Base-by-base conservation (phyloP, 2,888 invertebrate species). In the Lasioglossum oenotherae region DNA sequence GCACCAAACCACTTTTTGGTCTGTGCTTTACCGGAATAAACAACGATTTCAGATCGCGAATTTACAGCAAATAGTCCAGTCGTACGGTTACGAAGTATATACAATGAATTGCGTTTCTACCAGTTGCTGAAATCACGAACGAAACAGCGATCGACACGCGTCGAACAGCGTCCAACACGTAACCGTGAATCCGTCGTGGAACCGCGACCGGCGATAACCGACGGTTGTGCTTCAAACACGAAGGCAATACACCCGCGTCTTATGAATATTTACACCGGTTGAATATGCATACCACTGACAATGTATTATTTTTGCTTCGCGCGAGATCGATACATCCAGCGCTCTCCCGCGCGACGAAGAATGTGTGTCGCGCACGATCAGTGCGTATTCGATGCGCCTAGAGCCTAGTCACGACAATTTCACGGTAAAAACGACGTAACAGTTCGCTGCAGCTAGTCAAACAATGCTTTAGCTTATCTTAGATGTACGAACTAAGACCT, bases 241-340 rank as follows among this genome's bases (percentile, higher is more conserved):
- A 91, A 91, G 88, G 89, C 91, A 91, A 92, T 88, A 89, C 90
- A 89, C 88, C 86, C 83, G 85, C 81, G 90, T 93, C 94, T 94
- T 94, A 95, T 95, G 95, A 95, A 95, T 95, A 95, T 94, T 94
- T 94, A 95, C 93, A 85, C 81, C 84, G 81, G 83, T 86, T 94
- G 94, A 93, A 94, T 94, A 93, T 93, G 92, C 93, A 94, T 93
- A 92, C 87, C 91, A 92, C 92, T 92, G 93, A 93, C 93, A 92
- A 93, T 94, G 93, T 93, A 94, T 94, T 94, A 94, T 94, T 94
- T 94, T 94, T 93, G 90, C 91, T 86, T 89, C 89, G 90, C 90
- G 89, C 90, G 90, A 92, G 93, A 94, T 94, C 94, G 91, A 94
- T 94, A 93, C 91, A 94, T 94, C 93, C 92, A 92, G 80, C 87